Evolutionary conservation across 1,140 invertebrate species (phyloP).

Genomic region (Tenebrio molitor): DNA sequence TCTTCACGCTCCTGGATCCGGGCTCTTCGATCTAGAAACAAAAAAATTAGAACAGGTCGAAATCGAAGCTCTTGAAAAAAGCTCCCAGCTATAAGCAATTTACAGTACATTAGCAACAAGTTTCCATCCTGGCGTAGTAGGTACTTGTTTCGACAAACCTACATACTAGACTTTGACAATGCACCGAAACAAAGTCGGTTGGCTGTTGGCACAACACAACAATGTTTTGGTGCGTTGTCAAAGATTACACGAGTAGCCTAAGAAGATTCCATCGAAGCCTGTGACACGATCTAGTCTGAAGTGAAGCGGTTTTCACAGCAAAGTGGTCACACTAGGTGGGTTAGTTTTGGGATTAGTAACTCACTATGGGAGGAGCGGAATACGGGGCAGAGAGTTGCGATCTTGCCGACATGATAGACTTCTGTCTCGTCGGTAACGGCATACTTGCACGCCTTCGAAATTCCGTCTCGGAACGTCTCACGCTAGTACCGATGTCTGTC

Average conservation of each 20-base stretch:
- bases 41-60: not conserved
- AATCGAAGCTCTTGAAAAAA: not conserved
- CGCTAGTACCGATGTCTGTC: conserved; percentile 81
- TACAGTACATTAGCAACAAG: too few species aligned
- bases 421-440: conserved; percentile 58
- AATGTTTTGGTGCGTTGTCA: too few species aligned
- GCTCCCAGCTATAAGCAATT: too few species aligned
- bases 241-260: too few species aligned
- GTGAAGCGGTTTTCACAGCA: conserved; percentile 6
- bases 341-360: conserved; percentile 55
- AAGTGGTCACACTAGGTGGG: not conserved
- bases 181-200: too few species aligned
- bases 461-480: conserved; percentile 71
- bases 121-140: too few species aligned
- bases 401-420: conserved; percentile 55
- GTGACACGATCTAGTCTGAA: too few species aligned
- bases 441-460: conserved; percentile 61
- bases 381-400: conserved; percentile 62
- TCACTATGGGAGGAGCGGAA: conserved; percentile 64
- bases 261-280: too few species aligned
- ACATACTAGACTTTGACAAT: too few species aligned
- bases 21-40: conserved; percentile 54
- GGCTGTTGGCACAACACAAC: too few species aligned
- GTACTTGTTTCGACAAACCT: too few species aligned
- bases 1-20: conserved; percentile 52